phyloP scores from a whole-genome alignment of 37 sponge, comb jelly and placozoan species.

The Eunapius fragilis region DNA sequence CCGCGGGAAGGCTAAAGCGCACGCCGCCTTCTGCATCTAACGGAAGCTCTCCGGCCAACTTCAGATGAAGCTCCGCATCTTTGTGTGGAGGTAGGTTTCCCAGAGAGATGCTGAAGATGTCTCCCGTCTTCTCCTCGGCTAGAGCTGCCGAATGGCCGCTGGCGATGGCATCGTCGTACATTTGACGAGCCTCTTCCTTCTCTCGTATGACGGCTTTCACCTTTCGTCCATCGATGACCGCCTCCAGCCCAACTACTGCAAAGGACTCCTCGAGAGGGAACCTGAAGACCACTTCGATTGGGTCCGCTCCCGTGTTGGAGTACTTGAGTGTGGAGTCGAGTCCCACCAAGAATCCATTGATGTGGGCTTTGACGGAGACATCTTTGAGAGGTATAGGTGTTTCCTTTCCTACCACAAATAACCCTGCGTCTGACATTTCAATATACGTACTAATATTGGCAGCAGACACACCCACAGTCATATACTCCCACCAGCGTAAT shows the following conservation, averaged over 20 bases:
- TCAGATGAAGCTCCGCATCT: conserved; percentile 61
- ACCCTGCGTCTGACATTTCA: background rate
- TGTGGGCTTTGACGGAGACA: conserved; percentile 34
- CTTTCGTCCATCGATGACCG: conserved; percentile 63
- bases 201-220: conserved; percentile 67
- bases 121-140: conserved; percentile 71
- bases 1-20: conserved; percentile 63
- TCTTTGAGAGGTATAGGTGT: conserved; percentile 51
- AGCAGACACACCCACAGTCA: too few relatives aligned
- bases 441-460: background rate
- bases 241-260: conserved; percentile 73
- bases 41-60: conserved; percentile 63
- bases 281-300: conserved; percentile 73
- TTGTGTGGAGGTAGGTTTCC: conserved; percentile 77
- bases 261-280: conserved; percentile 74
- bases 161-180: conserved; percentile 78
- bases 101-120: conserved; percentile 78
- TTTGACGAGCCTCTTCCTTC: conserved; percentile 72
- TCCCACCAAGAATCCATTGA: conserved; percentile 59
- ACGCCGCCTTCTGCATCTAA: conserved; percentile 44
- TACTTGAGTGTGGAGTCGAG: conserved; percentile 64
- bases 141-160: conserved; percentile 74
- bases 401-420: background rate
- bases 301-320: conserved; percentile 48
- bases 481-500: too few relatives aligned